Base-by-base conservation (phyloP, 1,140 invertebrate genomes). In the Tachypleus tridentatus region DNA sequence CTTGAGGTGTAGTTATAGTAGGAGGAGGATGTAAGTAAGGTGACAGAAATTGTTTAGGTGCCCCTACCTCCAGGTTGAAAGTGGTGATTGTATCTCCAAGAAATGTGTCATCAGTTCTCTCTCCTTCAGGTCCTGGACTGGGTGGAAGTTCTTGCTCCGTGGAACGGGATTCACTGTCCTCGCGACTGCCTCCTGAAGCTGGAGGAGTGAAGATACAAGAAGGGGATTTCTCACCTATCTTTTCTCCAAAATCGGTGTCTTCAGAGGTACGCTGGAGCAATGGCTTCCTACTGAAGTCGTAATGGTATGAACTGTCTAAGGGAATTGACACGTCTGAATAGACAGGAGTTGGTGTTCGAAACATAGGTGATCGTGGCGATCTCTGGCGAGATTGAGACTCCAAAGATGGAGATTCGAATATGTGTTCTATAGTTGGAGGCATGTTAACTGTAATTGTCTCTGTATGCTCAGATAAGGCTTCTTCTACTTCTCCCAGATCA, bases 181-280 rank as follows among this genome's bases (percentile, higher is more conserved):
- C 47, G 48, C 64, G 11, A 60, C 60, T 9, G 60, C 10, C 51
- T 65, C 29, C 57, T 47, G 59, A 63, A 8, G 64, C 64, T 10
- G 64, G 64, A 53, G 64, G 68, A 49, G 68, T 59, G 59, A 67
- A 69, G 51, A 67, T 56, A 61, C 59, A 54, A 65, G 61, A 52
- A 50, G 57, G 65, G 56, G 61, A 58, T 59, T 59, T 57, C 56
- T 29, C 47, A 11, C 47, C 56, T 11, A 29, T 57, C n/a, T 57
- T 29, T 57, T 29, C 56, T 57, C 29, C 29, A 29, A 29, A 29
- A 29, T 29, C 29, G 29, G 29, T 29, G 29, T 29, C 29, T 29
- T 29, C 29, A 29, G 29, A 29, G 29, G 29, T 29, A 29, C 29
- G 29, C 29, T 29, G 29, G 29, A 29, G 29, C 29, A 29, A 29